A percentile compares a stretch with the other conserved stretches of the same genome.
phyloP scores from a whole-genome alignment of 2,888 invertebrate genomes.

The Sialis lutaria region DNA sequence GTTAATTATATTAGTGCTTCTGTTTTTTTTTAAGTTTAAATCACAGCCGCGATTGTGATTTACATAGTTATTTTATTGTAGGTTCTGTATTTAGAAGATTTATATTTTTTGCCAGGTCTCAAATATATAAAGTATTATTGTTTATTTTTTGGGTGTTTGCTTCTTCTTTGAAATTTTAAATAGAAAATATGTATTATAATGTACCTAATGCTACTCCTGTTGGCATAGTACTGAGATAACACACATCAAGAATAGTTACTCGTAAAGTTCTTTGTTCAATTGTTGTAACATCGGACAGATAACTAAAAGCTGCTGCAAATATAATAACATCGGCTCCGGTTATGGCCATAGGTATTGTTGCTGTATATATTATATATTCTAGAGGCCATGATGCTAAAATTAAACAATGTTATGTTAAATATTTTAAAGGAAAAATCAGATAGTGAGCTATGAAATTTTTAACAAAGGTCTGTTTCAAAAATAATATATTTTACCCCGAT shows the following conservation, averaged over 20 bases:
- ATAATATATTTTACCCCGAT: too few relatives aligned
- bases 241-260: slow-evolving; percentile 65
- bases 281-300: slow-evolving; percentile 62
- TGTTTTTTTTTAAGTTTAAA: too few relatives aligned
- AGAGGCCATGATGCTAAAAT: slow-evolving; percentile 44
- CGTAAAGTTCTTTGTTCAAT: slow-evolving; percentile 52
- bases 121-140: too few relatives aligned
- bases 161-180: neutral
- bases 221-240: slow-evolving; percentile 70
- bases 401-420: neutral
- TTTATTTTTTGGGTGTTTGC: too few relatives aligned
- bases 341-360: slow-evolving; percentile 56
- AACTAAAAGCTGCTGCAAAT: slow-evolving; percentile 62
- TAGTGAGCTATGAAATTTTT: too few relatives aligned
- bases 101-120: too few relatives aligned
- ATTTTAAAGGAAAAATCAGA: neutral
- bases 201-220: slow-evolving; percentile 60
- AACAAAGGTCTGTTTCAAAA: too few relatives aligned
- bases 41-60: too few relatives aligned
- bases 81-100: too few relatives aligned
- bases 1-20: too few relatives aligned
- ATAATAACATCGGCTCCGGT: slow-evolving; percentile 67
- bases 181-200: slow-evolving; percentile 15
- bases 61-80: too few relatives aligned
- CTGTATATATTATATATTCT: slow-evolving; percentile 56